Evolutionary conservation across 2,113 vertebrate species (phyloP).

Genomic region (Scophthalmus maximus): DNA sequence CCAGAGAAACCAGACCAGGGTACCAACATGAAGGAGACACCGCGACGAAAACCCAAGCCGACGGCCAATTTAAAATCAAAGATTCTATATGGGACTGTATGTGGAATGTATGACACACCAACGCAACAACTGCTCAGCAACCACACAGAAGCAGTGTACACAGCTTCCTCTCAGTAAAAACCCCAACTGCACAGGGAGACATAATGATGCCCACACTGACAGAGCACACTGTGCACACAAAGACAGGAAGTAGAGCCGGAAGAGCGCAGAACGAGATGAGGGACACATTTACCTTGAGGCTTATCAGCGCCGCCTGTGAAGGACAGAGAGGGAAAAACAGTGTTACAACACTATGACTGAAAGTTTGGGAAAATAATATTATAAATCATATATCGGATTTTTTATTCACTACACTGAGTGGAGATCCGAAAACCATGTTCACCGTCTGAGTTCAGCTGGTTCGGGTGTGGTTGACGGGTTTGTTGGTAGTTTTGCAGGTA

Average conservation of each 20-base stretch:
- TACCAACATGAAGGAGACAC: neutral
- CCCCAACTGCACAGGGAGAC: neutral
- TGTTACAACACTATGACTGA: too few relatives aligned
- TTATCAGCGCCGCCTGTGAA: conserved; percentile 58
- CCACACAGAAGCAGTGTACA: neutral
- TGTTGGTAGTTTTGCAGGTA: too few relatives aligned
- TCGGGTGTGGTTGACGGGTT: too few relatives aligned
- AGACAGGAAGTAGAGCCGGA: conserved; percentile 20
- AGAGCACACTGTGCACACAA: neutral
- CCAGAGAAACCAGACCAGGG: conserved; percentile 39
- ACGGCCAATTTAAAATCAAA: neutral
- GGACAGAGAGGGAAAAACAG: neutral
- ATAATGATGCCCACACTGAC: neutral
- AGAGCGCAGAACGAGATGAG: neutral
- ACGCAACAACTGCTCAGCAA: neutral
- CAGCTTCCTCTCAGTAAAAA: conserved; percentile 26
- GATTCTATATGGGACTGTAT: too few relatives aligned
- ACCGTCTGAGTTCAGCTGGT: too few relatives aligned
- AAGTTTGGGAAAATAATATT: too few relatives aligned
- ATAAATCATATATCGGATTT: too few relatives aligned
- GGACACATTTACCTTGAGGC: conserved; percentile 72
- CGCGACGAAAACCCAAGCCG: neutral
- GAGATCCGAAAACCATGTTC: too few relatives aligned
- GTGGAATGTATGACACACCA: neutral
- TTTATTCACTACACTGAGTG: too few relatives aligned